Base-by-base conservation (phyloP, 2,113 vertebrate genomes). In the Pollachius pollachius region DNA sequence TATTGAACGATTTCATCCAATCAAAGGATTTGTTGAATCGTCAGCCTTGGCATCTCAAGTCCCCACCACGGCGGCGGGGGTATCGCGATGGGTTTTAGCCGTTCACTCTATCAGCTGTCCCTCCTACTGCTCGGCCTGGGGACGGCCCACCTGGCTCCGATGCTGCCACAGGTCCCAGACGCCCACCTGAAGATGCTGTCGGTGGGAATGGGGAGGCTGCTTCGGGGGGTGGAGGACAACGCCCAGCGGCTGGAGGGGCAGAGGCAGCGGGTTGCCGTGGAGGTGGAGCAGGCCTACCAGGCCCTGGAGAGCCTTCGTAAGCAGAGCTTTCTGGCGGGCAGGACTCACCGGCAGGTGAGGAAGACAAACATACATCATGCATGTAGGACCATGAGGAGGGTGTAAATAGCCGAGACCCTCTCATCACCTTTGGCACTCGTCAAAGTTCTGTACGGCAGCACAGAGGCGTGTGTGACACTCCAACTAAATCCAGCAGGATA, bases 271-370 rank as follows among this genome's bases (percentile, higher is more conserved):
- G 57, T 69, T 69, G 69, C 9, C 4, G 64, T 34, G 6, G 68
- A 78, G 54, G 65, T 87, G 73, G 76, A 71, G 0, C 15, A 18
- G 1, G 63, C 34, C 15, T 48, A 27, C 8, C 65, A 48, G 72
- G 68, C 18, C 15, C 64, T 81, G 71, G 83, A 84, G 58, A 56
- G 48, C 12, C 67, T 81, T 8, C 57, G 0, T 0, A 75, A 82
- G 72, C 68, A 77, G 59, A 70, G 15, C 13, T 2, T 60, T 0
- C 62, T 79, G 58, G 8, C 69, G 2, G 73, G 77, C 65, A 74
- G 72, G 57, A 74, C 64, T 41, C 76, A 69, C 70, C 81, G 68
- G 66, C 82, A 67, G 81, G 84, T 85, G 74, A 80, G 78, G 15
- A 25, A n/a, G n/a, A 56, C 25, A 34, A 34, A 37, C 4, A 23